Evolutionary conservation across 2,113 vertebrate genomes (phyloP).

Genomic region (Amblyornis subalaris): DNA sequence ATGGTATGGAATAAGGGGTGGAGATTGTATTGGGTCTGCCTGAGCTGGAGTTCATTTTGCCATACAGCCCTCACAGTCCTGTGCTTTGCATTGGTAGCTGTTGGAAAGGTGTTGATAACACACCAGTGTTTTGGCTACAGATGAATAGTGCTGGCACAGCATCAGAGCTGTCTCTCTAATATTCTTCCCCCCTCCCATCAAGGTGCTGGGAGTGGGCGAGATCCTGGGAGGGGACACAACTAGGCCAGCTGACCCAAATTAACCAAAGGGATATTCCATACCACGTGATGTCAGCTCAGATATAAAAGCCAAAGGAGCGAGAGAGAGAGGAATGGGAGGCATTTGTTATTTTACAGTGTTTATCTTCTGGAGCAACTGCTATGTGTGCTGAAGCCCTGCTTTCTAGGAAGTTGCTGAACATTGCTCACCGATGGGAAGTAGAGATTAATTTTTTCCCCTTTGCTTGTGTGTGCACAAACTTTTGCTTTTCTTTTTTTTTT

Average conservation of each 20-base stretch:
- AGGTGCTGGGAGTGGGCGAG: no score
- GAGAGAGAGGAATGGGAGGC: not conserved
- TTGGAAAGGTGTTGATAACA: no score
- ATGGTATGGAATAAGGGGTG: not conserved
- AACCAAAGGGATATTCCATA: not conserved
- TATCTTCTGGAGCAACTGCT: not conserved
- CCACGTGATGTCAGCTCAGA: not conserved
- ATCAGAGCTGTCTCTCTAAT: no score
- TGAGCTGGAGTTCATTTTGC: no score
- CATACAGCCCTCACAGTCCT: no score
- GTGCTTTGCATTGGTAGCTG: no score
- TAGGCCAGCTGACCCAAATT: not conserved
- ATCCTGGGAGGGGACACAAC: not conserved
- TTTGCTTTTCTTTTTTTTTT: not conserved
- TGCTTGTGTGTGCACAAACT: not conserved
- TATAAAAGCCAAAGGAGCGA: not conserved
- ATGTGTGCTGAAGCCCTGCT: not conserved
- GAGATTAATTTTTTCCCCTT: not conserved
- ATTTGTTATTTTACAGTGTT: not conserved
- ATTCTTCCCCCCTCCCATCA: no score
- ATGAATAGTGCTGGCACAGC: no score
- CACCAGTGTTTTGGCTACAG: no score
- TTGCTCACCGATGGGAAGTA: accelerated
- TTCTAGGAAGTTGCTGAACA: not conserved
- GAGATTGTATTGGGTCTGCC: no score